Evolutionary conservation across 2,113 vertebrate genomes (phyloP), one percentile per base, ranked within the genome.

Genomic region (Entosphenus tridentatus): DNA sequence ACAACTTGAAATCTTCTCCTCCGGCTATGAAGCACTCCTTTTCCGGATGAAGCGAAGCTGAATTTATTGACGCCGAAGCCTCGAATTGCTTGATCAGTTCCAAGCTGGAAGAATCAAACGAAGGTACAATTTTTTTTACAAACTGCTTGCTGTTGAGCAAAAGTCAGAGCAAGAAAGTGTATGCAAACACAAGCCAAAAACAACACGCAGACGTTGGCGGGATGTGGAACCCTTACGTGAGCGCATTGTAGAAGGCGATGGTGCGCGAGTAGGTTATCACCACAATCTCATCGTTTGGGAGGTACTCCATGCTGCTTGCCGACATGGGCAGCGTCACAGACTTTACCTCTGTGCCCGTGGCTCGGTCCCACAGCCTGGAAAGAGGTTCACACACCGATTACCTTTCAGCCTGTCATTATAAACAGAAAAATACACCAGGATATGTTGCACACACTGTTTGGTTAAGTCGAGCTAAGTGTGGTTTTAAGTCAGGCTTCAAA

Each of bases 1-100:
- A 98, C 73, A 96, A 87, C 75, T 97, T 98, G 82, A 98, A 98
- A 78, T 97, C 93, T 65, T 98, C 92, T 71, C 92, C 93, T 58
- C 89, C 92, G 1, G 92, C 93, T 73, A 98, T 92, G 76, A 98
- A 82, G 77, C 87, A 96, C 72, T 96, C 92, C 75, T 95, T 98
- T 0, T 91, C 90, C 57, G 87, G 93, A 72, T 98, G 92, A 74
- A 98, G 86, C 56, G 93, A 96, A 62, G 93, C 93, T 7, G 93
- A 96, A 80, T 91, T 89, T 77, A 96, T 88, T 72, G 88, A 81
- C 72, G 92, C 88, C 10, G 92, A 87, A 55, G 90, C 88, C 56
- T 96, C 93, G 74, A 95, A 91, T 0, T 83, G 84, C 77, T 98
- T 96, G 73, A 96, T 90, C 76, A 87, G 79, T 13, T 98, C 89